Evolutionary conservation across 2,888 invertebrate species (phyloP), one percentile per base, ranked within the genome.

Genomic region (Pediacus dermestoides): DNA sequence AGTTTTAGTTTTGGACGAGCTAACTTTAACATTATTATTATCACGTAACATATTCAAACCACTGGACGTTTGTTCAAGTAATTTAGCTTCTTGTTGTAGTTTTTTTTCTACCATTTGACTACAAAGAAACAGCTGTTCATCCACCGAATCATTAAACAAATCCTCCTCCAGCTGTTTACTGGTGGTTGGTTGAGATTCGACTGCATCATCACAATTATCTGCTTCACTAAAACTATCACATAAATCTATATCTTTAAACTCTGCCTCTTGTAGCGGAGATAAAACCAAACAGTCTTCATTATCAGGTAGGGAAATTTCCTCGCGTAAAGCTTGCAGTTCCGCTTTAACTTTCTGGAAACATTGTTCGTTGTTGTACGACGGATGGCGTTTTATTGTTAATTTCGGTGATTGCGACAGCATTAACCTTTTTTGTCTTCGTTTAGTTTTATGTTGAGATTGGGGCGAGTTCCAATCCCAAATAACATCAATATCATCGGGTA

Each of bases 401-500:
- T 34, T 42, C 6, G 44, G 48, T 35, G 56, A 59, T 7, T 50
- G 55, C 27, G 52, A 52, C 2, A 48, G 34, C 30, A 46, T 21
- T 14, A 53, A 30, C 15, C 49, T 40, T 39, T 45, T 53, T 32
- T 50, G 44, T 13, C 33, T 23, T 30, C 42, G 44, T 40, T 42
- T 53, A 13, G 47, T 43, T 21, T 40, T 44, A 4, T 48, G 43
- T 3, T 4, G n/a, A 2, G 57, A 50, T 41, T 59, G 49, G 1
- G 71, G 64, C 10, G 67, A 69, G 45, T 72, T 68, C 73, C 73
- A 74, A 45, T 74, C 73, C 74, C 74, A 74, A 3, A 69, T 58
- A 9, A 74, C 71, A 52, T 73, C 73, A 10, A 66, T 52, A 41
- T 61, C 62, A 14, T 61, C 59, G 26, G 53, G 58, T 11, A 53